Percentiles rank a stretch among this genome's conserved stretches.
These are phyloP conservation scores for Chromis chromis DNA, from an alignment of 2,797 vertebrate genomes.

Conservation along the genomic window DNA sequence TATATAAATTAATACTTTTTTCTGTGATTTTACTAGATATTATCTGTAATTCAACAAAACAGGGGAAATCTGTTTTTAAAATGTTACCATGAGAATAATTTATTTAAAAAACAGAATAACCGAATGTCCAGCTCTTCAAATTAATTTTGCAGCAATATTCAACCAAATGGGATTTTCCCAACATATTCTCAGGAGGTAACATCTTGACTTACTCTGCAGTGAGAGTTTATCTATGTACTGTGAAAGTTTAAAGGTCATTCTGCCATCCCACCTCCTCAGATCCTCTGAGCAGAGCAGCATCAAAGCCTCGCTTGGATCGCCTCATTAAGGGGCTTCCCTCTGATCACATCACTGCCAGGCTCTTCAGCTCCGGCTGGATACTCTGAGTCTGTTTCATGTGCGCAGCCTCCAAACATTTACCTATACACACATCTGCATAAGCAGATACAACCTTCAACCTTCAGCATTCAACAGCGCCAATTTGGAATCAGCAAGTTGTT, in stretches of 20 bases:
- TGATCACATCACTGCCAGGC: conserved; percentile 55
- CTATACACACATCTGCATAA: neutral
- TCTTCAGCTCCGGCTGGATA: conserved; percentile 30
- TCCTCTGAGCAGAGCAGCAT: conserved; percentile 48
- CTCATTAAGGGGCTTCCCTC: conserved; percentile 61
- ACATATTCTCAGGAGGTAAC: neutral
- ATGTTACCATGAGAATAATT: neutral
- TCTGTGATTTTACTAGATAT: no score
- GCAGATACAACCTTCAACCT: neutral
- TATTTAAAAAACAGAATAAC: neutral
- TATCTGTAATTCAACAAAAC: no score
- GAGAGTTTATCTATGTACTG: conserved; percentile 10
- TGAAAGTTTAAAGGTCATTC: conserved; percentile 53
- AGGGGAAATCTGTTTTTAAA: neutral
- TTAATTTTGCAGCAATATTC: neutral
- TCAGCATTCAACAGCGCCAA: no score
- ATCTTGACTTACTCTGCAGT: neutral
- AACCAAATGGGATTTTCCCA: neutral
- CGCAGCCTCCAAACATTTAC: conserved; percentile 1
- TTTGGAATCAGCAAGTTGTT: no score
- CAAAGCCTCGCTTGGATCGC: conserved; percentile 59
- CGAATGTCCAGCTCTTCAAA: neutral
- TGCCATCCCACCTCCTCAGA: conserved; percentile 10
- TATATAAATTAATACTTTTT: no score
- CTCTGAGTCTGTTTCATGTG: conserved; percentile 9